Evolutionary conservation across 2,113 vertebrate genomes (phyloP).

Genomic region (Centrocercus urophasianus): DNA sequence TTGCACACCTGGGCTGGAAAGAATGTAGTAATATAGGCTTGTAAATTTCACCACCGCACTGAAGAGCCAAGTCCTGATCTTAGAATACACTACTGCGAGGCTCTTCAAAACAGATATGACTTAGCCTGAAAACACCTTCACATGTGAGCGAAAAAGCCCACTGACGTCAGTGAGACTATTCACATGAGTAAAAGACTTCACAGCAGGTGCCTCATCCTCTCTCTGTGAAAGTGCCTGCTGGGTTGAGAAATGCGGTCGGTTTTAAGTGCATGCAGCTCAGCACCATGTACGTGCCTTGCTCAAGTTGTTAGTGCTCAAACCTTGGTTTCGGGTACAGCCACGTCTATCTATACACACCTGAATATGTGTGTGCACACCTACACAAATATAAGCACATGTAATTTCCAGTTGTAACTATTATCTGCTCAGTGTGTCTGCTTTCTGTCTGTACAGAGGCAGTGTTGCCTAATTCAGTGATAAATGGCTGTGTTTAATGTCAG

Average conservation of each 20-base stretch:
- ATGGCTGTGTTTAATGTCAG: not conserved
- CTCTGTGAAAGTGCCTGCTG: not conserved
- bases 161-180: conserved; percentile 36
- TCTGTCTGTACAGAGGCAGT: not conserved
- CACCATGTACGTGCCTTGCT: not conserved
- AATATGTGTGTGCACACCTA: not conserved
- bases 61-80: not conserved
- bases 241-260: not conserved
- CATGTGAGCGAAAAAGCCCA: not conserved
- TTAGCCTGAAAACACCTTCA: conserved; percentile 29
- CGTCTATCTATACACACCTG: not conserved
- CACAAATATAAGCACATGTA: not conserved
- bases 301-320: not conserved
- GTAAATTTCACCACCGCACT: not conserved
- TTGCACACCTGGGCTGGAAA: conserved; percentile 5
- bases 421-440: not conserved
- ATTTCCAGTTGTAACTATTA: not conserved
- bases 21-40: not conserved
- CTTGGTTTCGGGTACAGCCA: not conserved
- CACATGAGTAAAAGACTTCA: not conserved
- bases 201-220: not conserved
- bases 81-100: not conserved
- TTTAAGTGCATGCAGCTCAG: not conserved
- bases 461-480: not conserved
- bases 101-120: not conserved